Percentiles rank a stretch among this genome's conserved stretches.
Evolutionary conservation across 2,797 vertebrate species (phyloP).

Genomic region (Nasua narica): DNA sequence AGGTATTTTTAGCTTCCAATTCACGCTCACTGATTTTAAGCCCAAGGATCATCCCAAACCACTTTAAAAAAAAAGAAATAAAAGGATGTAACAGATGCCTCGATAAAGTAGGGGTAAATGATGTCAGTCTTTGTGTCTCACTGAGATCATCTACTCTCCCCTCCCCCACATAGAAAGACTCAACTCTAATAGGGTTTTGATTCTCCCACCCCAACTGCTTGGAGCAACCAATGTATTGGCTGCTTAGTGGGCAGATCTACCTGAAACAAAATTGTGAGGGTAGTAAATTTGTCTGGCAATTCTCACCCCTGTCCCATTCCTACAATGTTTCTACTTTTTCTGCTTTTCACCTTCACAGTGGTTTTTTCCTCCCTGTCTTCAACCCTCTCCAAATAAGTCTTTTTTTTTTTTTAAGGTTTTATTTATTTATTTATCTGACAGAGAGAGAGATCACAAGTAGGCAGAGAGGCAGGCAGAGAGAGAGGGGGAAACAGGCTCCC

Average conservation of each 20-base stretch:
- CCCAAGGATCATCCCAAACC: background rate
- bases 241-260: background rate
- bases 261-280: background rate
- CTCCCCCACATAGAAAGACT: background rate
- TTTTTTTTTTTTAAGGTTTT: background rate
- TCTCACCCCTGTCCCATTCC: background rate
- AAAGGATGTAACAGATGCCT: background rate
- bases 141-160: background rate
- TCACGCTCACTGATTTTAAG: slow-evolving; percentile 38
- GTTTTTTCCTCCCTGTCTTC: background rate
- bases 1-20: slow-evolving; percentile 25
- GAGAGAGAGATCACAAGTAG: too few relatives aligned
- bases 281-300: background rate
- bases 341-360: background rate
- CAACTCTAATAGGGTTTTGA: background rate
- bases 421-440: too few relatives aligned
- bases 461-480: too few relatives aligned
- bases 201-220: background rate
- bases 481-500: too few relatives aligned
- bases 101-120: background rate
- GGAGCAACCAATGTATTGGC: background rate
- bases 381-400: background rate
- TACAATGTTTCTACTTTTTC: background rate
- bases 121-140: background rate
- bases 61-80: background rate